A percentile compares a stretch with the other conserved stretches of the same genome.
phyloP scores from a whole-genome alignment of 2,113 vertebrate genomes.

The Scortum barcoo region DNA sequence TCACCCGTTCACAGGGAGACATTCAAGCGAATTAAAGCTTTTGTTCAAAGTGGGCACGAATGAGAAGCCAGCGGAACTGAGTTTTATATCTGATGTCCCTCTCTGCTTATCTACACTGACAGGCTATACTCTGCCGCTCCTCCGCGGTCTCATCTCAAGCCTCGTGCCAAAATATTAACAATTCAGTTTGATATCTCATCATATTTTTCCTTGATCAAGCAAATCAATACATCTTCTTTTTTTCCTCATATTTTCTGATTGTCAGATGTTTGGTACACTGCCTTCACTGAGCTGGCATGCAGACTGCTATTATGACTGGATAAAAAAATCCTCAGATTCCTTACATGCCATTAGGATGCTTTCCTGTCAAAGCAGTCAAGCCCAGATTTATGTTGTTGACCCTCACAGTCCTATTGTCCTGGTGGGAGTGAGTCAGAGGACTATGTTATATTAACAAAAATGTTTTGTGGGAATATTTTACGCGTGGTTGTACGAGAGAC shows the following conservation, averaged over 20 bases:
- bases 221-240: neutral
- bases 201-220: neutral
- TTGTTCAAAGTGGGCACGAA: conserved; percentile 9
- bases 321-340: conserved; percentile 59
- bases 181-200: neutral
- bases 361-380: conserved; percentile 45
- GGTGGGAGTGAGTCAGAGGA: conserved; percentile 44
- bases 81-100: conserved; percentile 46
- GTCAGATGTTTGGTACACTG: neutral
- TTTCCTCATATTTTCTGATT: neutral
- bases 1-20: conserved; percentile 21
- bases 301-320: conserved; percentile 29
- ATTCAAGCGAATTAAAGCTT: conserved; percentile 42
- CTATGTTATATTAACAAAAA: conserved; percentile 63
- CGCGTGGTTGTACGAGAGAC: conserved; percentile 70
- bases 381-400: conserved; percentile 44
- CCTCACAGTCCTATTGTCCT: conserved; percentile 36
- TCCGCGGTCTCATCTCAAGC: neutral
- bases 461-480: conserved; percentile 65
- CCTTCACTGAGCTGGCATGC: conserved; percentile 5
- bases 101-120: conserved; percentile 69
- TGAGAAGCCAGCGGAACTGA: conserved; percentile 29
- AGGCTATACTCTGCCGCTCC: conserved; percentile 37
- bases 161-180: conserved; percentile 1
- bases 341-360: conserved; percentile 52